Base-by-base conservation (phyloP, 1,140 invertebrate species). In the Condylostylus longicornis region DNA sequence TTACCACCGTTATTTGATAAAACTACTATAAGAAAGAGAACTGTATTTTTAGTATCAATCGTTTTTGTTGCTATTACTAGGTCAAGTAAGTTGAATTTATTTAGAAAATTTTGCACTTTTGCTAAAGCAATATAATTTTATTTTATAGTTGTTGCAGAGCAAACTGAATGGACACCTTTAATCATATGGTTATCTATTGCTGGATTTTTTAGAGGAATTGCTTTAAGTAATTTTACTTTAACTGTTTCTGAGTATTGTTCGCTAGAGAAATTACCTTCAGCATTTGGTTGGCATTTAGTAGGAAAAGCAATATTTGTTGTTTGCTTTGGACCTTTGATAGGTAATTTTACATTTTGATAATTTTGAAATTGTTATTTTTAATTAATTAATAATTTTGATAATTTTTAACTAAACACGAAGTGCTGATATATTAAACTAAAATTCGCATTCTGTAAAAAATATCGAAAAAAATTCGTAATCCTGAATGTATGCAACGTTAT, bases 201-300 rank as follows among this genome's bases (percentile, higher is more conserved):
- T 47, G 79, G 79, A 25, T 81, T 82, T 61, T 70, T 79, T 49
- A 64, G 79, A 22, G 79, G 79, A 36, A 71, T 52, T 5, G 76
- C 76, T 5, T 57, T 82, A 15, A 77, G 78, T 34, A 81, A 81
- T 57, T 74, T 79, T 44, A 78, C 76, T 8, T 68, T 82, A 1
- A 77, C 74, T 14, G 74, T 82, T 40, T 77, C 78, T 0, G 78
- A 82, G 53, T 75, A 75, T 49, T 77, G 75, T 32, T 70, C 74
- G 1, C 51, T 79, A 40, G 76, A 81, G 45, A 79, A 77, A 49
- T 52, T 81, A 42, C 78, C 79, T 0, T 76, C 75, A 18, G 79
- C 77, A 18, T 77, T 79, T 51, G 78, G 79, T 18, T 65, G 81
- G 37, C 77, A 79, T 48, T 76, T 81, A 71, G 77, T 82, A 25